phyloP scores from a whole-genome alignment of 2,888 invertebrate genomes.

The Euspilapteryx auroguttella region DNA sequence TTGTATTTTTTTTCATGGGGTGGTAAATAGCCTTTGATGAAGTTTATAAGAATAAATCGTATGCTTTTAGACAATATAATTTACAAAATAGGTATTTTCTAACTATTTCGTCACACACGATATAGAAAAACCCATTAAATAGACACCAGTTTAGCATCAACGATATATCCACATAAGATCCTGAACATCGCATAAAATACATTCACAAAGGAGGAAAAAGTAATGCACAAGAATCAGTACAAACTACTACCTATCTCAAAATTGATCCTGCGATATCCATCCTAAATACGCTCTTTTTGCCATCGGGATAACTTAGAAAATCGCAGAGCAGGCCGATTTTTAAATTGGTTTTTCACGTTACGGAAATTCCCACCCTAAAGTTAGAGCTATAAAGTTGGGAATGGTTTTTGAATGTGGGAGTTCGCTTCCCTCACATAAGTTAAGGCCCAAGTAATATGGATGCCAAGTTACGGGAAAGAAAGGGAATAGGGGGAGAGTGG shows the following conservation, averaged over 20 bases:
- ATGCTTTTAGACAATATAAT: too few relatives aligned
- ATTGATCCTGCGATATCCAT: slow-evolving; percentile 30
- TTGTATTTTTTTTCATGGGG: too few relatives aligned
- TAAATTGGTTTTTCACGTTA: slow-evolving; percentile 7
- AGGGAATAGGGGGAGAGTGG: slow-evolving; percentile 46
- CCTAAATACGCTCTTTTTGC: slow-evolving; percentile 12
- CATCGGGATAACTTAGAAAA: slow-evolving; percentile 9
- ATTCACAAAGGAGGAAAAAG: slow-evolving; percentile 56
- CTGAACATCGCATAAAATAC: slow-evolving; percentile 55
- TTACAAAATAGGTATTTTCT: too few relatives aligned
- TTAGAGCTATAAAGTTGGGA: too few relatives aligned
- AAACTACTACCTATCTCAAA: slow-evolving; percentile 55
- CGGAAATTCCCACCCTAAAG: too few relatives aligned
- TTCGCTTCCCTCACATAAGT: slow-evolving; percentile 40
- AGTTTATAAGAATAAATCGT: too few relatives aligned
- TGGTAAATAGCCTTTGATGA: too few relatives aligned
- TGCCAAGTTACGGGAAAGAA: slow-evolving; percentile 58
- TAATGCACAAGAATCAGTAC: slow-evolving; percentile 57
- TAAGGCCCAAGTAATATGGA: slow-evolving; percentile 58
- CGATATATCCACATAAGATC: slow-evolving; percentile 42
- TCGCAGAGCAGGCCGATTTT: slow-evolving; percentile 4
- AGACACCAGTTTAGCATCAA: too few relatives aligned
- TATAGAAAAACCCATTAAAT: slow-evolving; percentile 1
- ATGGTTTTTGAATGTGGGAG: not conserved
- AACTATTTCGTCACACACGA: too few relatives aligned